A percentile compares a stretch with the other conserved stretches of the same genome.
phyloP scores from a whole-genome alignment of 2,888 invertebrate species.

The Tethea ocularis region DNA sequence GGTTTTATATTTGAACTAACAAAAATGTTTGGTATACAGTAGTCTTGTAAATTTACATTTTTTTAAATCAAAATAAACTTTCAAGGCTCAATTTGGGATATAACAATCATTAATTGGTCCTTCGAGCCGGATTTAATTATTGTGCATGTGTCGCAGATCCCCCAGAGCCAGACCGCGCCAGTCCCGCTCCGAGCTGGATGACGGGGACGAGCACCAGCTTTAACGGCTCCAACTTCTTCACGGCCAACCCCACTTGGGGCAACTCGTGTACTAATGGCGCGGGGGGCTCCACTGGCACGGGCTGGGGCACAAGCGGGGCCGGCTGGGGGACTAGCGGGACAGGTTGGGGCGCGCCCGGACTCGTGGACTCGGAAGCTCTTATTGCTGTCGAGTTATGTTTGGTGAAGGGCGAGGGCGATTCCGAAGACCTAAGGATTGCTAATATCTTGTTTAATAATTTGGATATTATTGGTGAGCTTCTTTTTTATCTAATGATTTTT shows the following conservation, averaged over 20 bases:
- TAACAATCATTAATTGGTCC: too few relatives aligned
- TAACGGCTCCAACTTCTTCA: constrained; percentile 40
- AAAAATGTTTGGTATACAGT: too few relatives aligned
- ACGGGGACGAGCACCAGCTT: constrained; percentile 39
- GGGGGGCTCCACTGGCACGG: constrained; percentile 85
- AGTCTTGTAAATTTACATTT: too few relatives aligned
- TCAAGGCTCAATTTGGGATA: too few relatives aligned
- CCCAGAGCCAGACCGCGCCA: constrained; percentile 45
- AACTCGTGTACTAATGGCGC: not conserved
- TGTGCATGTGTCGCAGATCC: constrained; percentile 25
- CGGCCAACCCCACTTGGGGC: constrained; percentile 37
- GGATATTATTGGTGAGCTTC: constrained; percentile 93
- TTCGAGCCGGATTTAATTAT: too few relatives aligned
- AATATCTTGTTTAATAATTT: constrained; percentile 97
- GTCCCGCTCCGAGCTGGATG: constrained; percentile 52
- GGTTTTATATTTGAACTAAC: too few relatives aligned
- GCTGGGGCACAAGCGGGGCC: constrained; percentile 86
- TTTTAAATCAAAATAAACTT: too few relatives aligned
- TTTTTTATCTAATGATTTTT: not conserved
- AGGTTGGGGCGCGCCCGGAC: constrained; percentile 87
- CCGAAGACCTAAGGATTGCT: constrained; percentile 87
- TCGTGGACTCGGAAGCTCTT: constrained; percentile 92
- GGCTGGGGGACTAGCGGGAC: constrained; percentile 86
- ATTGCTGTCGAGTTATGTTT: constrained; percentile 85
- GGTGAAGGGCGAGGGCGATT: constrained; percentile 73